Base-by-base conservation (phyloP, 2,113 vertebrate genomes). In the Crocuta crocuta region DNA sequence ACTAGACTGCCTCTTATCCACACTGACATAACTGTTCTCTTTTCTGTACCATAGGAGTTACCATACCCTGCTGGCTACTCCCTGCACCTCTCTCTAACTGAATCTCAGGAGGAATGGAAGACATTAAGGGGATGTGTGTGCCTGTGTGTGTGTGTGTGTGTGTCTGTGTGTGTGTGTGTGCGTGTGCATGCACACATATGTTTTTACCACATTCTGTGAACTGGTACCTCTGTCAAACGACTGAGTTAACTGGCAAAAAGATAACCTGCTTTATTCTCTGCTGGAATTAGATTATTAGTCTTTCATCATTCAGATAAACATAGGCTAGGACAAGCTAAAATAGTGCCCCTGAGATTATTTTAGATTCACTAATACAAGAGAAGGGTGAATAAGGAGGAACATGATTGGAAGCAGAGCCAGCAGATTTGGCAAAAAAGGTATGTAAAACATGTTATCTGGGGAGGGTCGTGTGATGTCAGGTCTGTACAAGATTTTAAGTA, bases 181-280 rank as follows among this genome's bases (percentile, higher is more conserved):
- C 17, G 2, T 2, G 17, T 45, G 39, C 2, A 16, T 23, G 43
- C 1, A 1, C 45, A 0, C 12, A 1, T n/a, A 3, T 33, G 13
- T 24, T 28, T 70, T 92, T 48, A 66, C 26, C 10, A n/a, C 48
- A 24, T 58, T 81, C 63, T 97, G 45, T 81, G 58, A 91, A 23
- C 43, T 24, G 5, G 8, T 58, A 0, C 43, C n/a, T 94, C 68
- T 89, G 7, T 50, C 58, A 61, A 66, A 65, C 73, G 17, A 87
- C 5, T 9, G 12, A 13, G 0, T 50, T n/a, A n/a, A 89, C 26
- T 61, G 19, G 16, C 61, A 53, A 71, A 86, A 81, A 58, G 45
- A 50, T 15, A 78, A 45, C 8, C 10, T 76, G n/a, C 26, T 81
- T 81, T 76, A 68, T 8, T 61, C 31, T 74, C 33, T 65, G 4